Evolutionary conservation across 92 coral and sea anemone species (phyloP), one percentile per base, ranked within the genome.

Genomic region (Zoanthus sansibaricus): DNA sequence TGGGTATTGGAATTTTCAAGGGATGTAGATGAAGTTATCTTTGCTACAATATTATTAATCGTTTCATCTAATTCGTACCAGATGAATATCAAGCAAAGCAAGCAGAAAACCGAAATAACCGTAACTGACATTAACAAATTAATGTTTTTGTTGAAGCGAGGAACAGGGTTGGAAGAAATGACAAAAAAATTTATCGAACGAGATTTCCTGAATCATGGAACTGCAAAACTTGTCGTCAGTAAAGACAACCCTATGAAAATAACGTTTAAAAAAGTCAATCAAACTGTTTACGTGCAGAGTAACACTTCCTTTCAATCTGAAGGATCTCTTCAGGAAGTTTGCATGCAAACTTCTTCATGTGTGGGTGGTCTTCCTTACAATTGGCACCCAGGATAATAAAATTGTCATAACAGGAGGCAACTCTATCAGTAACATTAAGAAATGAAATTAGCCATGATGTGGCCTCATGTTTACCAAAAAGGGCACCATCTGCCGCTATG

Each of bases 371-470:
- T 70, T 70, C 75, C 37, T 32, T 37, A 30, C 75, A 70, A 37
- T 70, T 31, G 44, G 45, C 75, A 70, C 75, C 75, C 37, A 32
- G 16, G 44, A 70, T 70, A 25, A 70, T 12, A 37, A 70, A 7
- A 70, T 70, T 70, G 14, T 70, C 75, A 70, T 70, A 70, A 25
- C 64, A 58, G 75, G 48, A 30, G 17, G 37, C 44, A 3, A 70
- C 86, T 42, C 85, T 71, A 58, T 58, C 18, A 58, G 64, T 58
- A 58, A 58, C 64, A 58, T 58, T 58, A 58, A 58, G 64, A 58
- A 56, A 25, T 25, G 25, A 25, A 25, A 25, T 25, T 25, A 25
- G 25, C 25, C 25, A 25, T 25, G 25, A 25, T 25, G 25, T 25
- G 25, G 25, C 25, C 25, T 25, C 25, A 25, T 25, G 25, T 25